Conservation (phyloP, 2,888 invertebrate species). For the Orgyia antiqua region DNA sequence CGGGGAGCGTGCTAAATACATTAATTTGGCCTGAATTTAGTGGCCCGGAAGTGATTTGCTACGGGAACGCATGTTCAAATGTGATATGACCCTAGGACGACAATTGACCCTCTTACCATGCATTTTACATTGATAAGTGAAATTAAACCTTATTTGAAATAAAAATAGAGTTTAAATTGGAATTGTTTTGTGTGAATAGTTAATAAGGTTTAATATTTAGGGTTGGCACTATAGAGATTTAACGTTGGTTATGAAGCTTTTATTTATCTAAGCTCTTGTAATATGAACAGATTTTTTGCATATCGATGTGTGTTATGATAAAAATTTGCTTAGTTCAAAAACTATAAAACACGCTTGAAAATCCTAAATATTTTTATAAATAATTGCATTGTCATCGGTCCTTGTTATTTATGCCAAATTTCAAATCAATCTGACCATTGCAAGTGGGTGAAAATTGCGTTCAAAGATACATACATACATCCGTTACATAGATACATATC, state of each 20-base stretch:
- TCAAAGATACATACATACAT: too few relatives aligned
- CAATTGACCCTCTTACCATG: slow-evolving; percentile 58
- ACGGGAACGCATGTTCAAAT: slow-evolving; percentile 70
- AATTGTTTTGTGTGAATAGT: slow-evolving; percentile 42
- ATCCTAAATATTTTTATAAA: too few relatives aligned
- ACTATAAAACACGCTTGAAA: too few relatives aligned
- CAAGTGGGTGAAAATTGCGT: too few relatives aligned
- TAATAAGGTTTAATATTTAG: slow-evolving; percentile 50
- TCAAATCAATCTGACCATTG: too few relatives aligned
- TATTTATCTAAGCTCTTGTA: slow-evolving; percentile 24
- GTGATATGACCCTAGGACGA: slow-evolving; percentile 66
- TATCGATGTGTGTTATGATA: too few relatives aligned
- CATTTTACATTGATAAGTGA: slow-evolving; percentile 33
- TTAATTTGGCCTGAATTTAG: slow-evolving; percentile 77
- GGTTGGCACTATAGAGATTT: slow-evolving; percentile 52
- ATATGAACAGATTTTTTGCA: slow-evolving; percentile 19
- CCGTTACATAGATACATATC: slow-evolving; percentile 7
- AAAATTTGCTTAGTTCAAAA: too few relatives aligned
- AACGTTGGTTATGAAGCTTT: slow-evolving; percentile 29
- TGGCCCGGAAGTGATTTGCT: slow-evolving; percentile 78
- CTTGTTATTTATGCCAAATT: too few relatives aligned
- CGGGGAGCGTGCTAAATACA: slow-evolving; percentile 76
- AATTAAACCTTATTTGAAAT: slow-evolving; percentile 38
- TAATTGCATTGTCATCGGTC: too few relatives aligned
- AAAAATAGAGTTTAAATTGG: slow-evolving; percentile 31